Percentiles rank a stretch among this genome's conserved stretches.
phyloP scores from a whole-genome alignment of 2,888 invertebrate genomes.

The Mythimna lalbum region DNA sequence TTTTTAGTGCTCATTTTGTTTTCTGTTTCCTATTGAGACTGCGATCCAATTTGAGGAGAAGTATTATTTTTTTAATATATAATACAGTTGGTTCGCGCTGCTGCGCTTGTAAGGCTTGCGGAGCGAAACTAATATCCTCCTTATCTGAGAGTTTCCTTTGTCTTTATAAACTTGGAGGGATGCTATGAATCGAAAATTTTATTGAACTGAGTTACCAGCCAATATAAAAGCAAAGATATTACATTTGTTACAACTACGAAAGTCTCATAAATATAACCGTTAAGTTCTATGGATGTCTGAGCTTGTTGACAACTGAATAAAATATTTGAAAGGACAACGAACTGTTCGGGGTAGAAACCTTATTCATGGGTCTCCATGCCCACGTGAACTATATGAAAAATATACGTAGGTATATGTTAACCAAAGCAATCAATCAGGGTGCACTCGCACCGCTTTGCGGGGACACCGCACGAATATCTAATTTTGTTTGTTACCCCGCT shows the following conservation, averaged over 20 bases:
- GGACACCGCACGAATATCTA: conserved; percentile 90
- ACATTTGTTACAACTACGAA: conserved; percentile 4
- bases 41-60: conserved; percentile 49
- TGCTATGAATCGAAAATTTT: conserved; percentile 42
- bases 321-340: conserved; percentile 21
- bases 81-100: conserved; percentile 33
- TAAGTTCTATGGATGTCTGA: not conserved
- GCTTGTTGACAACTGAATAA: not conserved
- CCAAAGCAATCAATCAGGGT: conserved; percentile 86
- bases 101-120: conserved; percentile 48
- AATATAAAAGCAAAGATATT: conserved; percentile 18
- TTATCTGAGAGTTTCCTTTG: conserved; percentile 38
- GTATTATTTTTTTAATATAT: conserved; percentile 59
- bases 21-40: conserved; percentile 56
- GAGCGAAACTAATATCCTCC: conserved; percentile 54
- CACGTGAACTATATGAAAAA: conserved; percentile 54
- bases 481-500: conserved; percentile 85
- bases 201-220: conserved; percentile 23
- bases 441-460: conserved; percentile 85
- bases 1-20: conserved; percentile 62
- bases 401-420: conserved; percentile 64
- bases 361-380: conserved; percentile 31
- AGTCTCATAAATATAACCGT: conserved; percentile 3
- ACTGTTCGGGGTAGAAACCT: conserved; percentile 22
- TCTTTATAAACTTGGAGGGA: conserved; percentile 35